These are phyloP conservation scores for Nemotelus pantherinus DNA, from an alignment of 2,888 invertebrate genomes.

Conservation along the genomic window DNA sequence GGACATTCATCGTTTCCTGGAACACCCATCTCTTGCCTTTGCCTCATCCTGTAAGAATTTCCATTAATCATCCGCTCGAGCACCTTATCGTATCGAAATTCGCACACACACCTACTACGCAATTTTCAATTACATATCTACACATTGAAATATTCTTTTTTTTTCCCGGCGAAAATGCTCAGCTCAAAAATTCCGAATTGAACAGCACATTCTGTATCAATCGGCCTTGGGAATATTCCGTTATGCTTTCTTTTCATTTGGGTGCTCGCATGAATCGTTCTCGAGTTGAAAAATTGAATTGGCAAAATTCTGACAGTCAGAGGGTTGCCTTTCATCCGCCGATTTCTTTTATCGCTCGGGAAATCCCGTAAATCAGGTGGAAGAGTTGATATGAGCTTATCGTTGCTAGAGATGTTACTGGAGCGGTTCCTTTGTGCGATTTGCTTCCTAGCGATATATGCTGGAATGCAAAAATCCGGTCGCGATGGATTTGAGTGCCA, in stretches of 20 bases:
- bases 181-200: no score
- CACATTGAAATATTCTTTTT: no score
- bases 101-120: no score
- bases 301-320: constrained; percentile 1
- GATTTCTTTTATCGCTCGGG: constrained; percentile 13
- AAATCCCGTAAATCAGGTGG: constrained; percentile 26
- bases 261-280: not conserved
- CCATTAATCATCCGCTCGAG: no score
- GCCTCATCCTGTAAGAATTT: no score
- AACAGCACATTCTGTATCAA: no score
- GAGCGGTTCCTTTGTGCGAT: not conserved
- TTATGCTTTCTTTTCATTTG: not conserved
- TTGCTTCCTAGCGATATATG: not conserved
- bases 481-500: not conserved
- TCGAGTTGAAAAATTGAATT: constrained; percentile 15
- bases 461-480: not conserved
- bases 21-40: no score
- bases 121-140: no score
- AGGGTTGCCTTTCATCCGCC: not conserved
- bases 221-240: not conserved
- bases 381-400: constrained; percentile 31
- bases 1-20: no score
- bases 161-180: no score
- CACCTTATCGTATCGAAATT: no score
- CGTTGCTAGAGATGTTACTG: not conserved